Evolutionary conservation across 2,888 invertebrate species (phyloP).

Genomic region (Cantharis flavilabris): DNA sequence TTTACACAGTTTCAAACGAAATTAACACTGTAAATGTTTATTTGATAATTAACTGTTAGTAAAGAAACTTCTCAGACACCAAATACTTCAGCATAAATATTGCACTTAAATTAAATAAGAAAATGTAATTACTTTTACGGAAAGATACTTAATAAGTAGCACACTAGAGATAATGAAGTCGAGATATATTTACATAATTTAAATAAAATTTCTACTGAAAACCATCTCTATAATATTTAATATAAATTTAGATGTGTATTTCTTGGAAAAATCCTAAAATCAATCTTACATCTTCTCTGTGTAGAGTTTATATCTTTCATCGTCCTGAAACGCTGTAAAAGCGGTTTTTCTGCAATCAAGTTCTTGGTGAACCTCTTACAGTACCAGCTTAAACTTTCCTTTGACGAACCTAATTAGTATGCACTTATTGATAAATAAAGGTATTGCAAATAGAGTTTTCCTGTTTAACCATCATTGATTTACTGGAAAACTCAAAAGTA

Average conservation of each 20-base stretch:
- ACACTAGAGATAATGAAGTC: background rate
- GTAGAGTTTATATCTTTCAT: background rate
- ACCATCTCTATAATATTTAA: background rate
- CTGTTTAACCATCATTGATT: background rate
- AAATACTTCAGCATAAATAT: background rate
- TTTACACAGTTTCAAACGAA: background rate
- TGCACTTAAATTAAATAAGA: background rate
- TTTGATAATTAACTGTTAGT: background rate
- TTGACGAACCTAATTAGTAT: background rate
- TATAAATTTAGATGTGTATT: background rate
- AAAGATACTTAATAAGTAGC: background rate
- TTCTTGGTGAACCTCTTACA: background rate
- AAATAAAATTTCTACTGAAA: background rate
- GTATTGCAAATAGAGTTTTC: background rate
- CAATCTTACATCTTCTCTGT: background rate
- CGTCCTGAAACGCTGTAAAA: background rate
- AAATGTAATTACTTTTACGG: background rate
- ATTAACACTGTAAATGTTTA: background rate
- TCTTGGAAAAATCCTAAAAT: background rate
- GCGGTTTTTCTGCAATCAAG: background rate
- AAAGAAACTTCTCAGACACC: background rate
- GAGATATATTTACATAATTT: background rate
- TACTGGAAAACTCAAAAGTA: background rate
- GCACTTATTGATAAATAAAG: background rate
- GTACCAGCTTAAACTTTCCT: background rate